These are phyloP conservation scores for Melospiza georgiana DNA, from an alignment of 2,113 vertebrate genomes.

Conservation along the genomic window DNA sequence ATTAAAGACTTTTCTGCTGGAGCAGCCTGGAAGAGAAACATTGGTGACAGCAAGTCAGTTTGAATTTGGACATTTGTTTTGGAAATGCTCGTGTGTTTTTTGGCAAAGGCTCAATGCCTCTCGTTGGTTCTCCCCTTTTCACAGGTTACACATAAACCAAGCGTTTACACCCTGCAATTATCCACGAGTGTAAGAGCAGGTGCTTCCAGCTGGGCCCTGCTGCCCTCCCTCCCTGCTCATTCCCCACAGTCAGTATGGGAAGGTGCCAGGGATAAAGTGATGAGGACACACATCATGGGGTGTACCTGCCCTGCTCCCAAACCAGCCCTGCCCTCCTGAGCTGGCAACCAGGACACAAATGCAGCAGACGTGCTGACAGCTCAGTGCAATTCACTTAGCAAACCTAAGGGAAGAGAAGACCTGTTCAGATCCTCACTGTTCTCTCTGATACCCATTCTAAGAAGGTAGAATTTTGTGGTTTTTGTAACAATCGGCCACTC, in stretches of 20 bases:
- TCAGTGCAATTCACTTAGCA: neutral
- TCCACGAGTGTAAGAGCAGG: neutral
- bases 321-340: neutral
- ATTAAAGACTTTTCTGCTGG: neutral
- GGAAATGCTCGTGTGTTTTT: neutral
- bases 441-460: neutral
- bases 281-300: neutral
- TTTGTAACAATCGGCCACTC: neutral
- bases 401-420: neutral
- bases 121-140: neutral
- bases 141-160: fast-evolving
- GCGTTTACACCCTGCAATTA: fast-evolving
- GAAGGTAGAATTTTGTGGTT: neutral
- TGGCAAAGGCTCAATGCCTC: neutral
- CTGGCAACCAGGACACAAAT: neutral
- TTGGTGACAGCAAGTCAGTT: neutral
- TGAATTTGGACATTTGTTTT: neutral
- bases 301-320: neutral
- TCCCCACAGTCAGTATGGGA: neutral
- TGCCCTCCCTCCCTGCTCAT: fast-evolving
- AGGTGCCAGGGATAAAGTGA: neutral
- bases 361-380: fast-evolving
- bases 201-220: neutral
- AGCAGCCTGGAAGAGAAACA: neutral
- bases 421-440: neutral